phyloP scores from a whole-genome alignment of 2,113 vertebrate species.

The Prunella himalayana region DNA sequence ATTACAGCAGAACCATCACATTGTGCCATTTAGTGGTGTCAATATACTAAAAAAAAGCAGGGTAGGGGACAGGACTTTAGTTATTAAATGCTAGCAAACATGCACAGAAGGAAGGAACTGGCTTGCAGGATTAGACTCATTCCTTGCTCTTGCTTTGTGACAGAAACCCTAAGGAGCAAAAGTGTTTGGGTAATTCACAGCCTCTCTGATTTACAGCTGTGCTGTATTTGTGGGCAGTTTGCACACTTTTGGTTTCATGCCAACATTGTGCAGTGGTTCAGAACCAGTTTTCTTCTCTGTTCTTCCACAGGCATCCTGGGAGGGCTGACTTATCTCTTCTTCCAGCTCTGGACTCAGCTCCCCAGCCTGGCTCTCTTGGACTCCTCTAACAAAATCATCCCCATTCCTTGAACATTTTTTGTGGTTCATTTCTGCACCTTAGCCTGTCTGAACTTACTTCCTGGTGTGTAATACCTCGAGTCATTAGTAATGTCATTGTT shows the following conservation, averaged over 20 bases:
- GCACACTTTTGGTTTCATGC: neutral
- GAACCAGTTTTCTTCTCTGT: neutral
- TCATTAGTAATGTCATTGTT: neutral
- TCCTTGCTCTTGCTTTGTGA: neutral
- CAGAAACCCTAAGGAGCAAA: neutral
- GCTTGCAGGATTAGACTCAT: fast-evolving
- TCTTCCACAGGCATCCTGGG: neutral
- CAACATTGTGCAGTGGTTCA: neutral
- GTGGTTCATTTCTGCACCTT: neutral
- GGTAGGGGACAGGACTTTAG: fast-evolving
- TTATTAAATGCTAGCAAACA: neutral
- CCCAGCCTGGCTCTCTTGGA: neutral
- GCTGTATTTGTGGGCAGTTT: neutral
- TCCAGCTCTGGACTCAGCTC: neutral
- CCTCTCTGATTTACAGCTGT: neutral
- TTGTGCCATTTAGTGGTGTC: neutral
- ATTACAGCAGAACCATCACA: neutral
- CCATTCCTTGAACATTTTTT: neutral
- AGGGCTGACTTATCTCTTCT: neutral
- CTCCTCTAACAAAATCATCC: neutral
- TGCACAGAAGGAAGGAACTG: neutral
- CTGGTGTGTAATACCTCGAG: neutral
- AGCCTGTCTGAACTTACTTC: neutral
- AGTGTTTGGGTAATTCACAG: neutral
- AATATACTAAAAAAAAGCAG: fast-evolving